These are phyloP conservation scores for Phataginus tetradactyla DNA, from an alignment of 2,797 vertebrate genomes.

Conservation along the genomic window DNA sequence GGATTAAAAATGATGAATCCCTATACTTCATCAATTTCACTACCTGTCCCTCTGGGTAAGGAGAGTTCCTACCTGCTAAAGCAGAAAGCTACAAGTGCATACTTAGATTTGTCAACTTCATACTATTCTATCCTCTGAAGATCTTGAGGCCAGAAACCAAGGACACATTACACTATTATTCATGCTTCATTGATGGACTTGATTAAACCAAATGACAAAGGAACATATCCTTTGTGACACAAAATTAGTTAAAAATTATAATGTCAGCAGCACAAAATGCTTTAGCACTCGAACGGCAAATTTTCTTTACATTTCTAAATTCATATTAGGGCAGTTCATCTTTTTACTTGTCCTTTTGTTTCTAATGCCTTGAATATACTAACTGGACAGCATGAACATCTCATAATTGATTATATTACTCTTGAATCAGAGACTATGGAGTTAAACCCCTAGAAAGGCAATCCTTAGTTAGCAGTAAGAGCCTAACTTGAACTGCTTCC, in stretches of 20 bases:
- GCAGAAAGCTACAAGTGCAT: neutral
- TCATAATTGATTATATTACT: neutral
- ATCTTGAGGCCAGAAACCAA: conserved; percentile 44
- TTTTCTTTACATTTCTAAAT: neutral
- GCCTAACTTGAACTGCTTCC: neutral
- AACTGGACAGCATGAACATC: neutral
- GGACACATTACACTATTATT: neutral
- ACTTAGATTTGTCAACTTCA: conserved; percentile 6
- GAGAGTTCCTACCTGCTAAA: neutral
- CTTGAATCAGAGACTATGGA: neutral
- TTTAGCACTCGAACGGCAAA: neutral
- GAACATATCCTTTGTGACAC: neutral
- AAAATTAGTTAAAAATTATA: neutral
- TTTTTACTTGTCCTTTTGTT: neutral
- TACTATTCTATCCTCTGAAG: neutral
- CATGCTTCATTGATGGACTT: neutral
- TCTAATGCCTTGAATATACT: neutral
- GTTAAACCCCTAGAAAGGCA: neutral
- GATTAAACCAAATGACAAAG: neutral
- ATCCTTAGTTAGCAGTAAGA: neutral
- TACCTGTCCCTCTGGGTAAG: neutral
- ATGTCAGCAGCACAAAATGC: neutral
- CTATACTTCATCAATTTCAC: neutral
- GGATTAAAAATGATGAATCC: conserved; percentile 41
- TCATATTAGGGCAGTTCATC: neutral